Conservation (phyloP, 2,888 invertebrate genomes). For the Cyclophora albipunctata region DNA sequence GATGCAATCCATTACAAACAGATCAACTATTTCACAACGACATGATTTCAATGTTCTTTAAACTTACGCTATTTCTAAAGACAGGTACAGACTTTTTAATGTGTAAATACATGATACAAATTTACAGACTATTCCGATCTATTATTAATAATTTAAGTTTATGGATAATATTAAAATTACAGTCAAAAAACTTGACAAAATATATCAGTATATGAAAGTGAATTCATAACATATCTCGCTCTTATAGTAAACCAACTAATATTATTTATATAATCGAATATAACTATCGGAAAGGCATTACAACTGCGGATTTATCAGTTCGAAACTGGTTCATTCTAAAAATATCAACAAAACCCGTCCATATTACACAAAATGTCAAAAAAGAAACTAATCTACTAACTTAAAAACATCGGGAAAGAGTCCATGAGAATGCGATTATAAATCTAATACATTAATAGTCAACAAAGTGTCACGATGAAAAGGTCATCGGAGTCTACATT, state of each 20-base stretch:
- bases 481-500: background rate
- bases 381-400: slow-evolving; percentile 50
- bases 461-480: slow-evolving; percentile 2
- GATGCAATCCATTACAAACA: too few relatives aligned
- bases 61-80: slow-evolving; percentile 14
- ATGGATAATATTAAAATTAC: slow-evolving; percentile 4
- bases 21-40: background rate
- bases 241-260: slow-evolving; percentile 3
- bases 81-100: slow-evolving; percentile 16
- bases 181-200: slow-evolving; percentile 17
- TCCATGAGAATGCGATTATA: slow-evolving; percentile 36
- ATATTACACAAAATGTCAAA: slow-evolving; percentile 53
- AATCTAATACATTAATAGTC: slow-evolving; percentile 20
- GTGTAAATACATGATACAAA: slow-evolving; percentile 4
- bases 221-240: slow-evolving; percentile 11
- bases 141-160: slow-evolving; percentile 6
- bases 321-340: slow-evolving; percentile 28
- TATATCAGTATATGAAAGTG: slow-evolving; percentile 10
- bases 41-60: slow-evolving; percentile 9
- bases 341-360: slow-evolving; percentile 26
- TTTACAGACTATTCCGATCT: background rate
- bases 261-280: slow-evolving; percentile 14
- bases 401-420: slow-evolving; percentile 38
- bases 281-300: slow-evolving; percentile 23
- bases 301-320: slow-evolving; percentile 37